Evolutionary conservation across 2,888 invertebrate species (phyloP).

Genomic region (Zhengitettix transpicula): DNA sequence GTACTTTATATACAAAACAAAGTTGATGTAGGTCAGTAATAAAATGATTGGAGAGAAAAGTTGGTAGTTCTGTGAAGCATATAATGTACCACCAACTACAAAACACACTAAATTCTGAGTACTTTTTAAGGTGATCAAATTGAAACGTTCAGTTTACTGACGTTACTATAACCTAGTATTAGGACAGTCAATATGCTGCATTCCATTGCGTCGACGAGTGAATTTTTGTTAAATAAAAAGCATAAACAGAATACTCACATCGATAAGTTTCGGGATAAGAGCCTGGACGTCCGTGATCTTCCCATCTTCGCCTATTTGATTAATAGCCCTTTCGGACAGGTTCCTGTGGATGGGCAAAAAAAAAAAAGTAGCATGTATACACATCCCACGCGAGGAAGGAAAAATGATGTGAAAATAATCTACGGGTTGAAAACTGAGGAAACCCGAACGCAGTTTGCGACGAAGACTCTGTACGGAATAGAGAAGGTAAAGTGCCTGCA

Average conservation of each 20-base stretch:
- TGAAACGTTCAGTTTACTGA: too few species aligned
- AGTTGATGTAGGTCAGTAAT: too few species aligned
- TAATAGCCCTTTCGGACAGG: constrained; percentile 52
- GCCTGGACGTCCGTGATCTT: constrained; percentile 42
- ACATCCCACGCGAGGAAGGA: background rate
- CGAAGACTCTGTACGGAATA: background rate
- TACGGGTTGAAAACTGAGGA: background rate
- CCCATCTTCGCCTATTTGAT: constrained; percentile 45
- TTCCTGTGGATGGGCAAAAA: constrained; percentile 38
- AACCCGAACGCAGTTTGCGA: background rate
- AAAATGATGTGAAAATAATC: background rate
- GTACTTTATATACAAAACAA: too few species aligned
- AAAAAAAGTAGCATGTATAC: background rate
- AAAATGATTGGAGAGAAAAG: too few species aligned
- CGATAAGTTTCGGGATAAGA: constrained; percentile 46
- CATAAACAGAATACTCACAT: constrained; percentile 38
- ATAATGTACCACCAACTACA: too few species aligned
- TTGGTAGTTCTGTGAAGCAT: too few species aligned
- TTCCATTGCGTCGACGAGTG: background rate
- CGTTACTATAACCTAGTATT: background rate
- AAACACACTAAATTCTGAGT: too few species aligned
- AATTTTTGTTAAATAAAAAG: background rate
- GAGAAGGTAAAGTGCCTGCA: too few species aligned
- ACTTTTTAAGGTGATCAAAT: too few species aligned
- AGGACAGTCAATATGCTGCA: background rate